Conservation (phyloP, 2,113 vertebrate species). For the Hylia prasina region DNA sequence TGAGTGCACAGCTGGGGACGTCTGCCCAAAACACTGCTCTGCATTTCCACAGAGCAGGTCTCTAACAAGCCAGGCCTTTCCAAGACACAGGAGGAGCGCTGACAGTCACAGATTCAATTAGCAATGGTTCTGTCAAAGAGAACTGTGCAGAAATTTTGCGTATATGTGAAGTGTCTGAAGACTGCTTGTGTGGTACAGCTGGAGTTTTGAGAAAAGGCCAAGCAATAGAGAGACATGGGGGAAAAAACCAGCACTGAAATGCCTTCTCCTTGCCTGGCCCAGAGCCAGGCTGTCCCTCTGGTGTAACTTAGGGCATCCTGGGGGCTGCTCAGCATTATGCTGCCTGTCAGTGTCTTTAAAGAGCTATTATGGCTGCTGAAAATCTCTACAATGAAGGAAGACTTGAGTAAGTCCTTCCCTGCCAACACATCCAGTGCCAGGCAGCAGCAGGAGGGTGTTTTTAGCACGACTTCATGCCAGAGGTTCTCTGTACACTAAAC, state of each 20-base stretch:
- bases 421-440: slow-evolving; percentile 13
- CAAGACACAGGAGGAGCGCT: background rate
- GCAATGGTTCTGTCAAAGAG: background rate
- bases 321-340: background rate
- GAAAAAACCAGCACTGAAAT: background rate
- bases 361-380: background rate
- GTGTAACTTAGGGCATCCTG: background rate
- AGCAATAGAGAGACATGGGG: background rate
- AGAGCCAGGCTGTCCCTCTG: background rate
- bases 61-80: background rate
- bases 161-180: background rate
- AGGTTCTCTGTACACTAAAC: slow-evolving; percentile 3
- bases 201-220: background rate
- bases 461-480: background rate
- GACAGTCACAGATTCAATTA: background rate
- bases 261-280: background rate
- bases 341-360: slow-evolving; percentile 23
- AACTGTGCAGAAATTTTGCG: background rate
- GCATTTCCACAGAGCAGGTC: background rate
- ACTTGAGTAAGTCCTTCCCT: slow-evolving; percentile 2
- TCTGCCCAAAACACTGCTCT: background rate
- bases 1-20: fast-evolving
- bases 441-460: slow-evolving; percentile 33
- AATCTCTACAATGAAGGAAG: background rate
- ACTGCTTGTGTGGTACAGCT: background rate